These are phyloP conservation scores for Dendrolimus kikuchii DNA, from an alignment of 1,140 invertebrate genomes.

Conservation along the genomic window DNA sequence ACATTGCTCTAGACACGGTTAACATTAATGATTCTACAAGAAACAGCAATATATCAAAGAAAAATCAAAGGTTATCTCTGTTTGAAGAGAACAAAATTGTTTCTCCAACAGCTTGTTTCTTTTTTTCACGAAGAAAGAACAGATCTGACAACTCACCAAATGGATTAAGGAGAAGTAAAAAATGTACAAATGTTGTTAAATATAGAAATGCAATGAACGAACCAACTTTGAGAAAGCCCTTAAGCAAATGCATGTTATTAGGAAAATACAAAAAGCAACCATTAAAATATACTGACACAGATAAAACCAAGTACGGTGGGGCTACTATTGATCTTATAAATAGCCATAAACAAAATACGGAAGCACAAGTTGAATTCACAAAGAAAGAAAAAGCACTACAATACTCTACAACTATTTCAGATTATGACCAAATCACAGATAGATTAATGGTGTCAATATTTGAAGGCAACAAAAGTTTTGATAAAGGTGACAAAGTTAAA, in stretches of 20 bases:
- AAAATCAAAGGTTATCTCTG: too few species aligned
- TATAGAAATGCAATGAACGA: slow-evolving; percentile 43
- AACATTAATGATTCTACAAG: too few species aligned
- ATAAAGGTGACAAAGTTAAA: slow-evolving; percentile 17
- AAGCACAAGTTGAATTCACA: slow-evolving; percentile 7
- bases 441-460: slow-evolving; percentile 38
- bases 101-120: slow-evolving; percentile 13
- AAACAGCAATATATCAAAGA: too few species aligned
- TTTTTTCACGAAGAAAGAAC: slow-evolving; percentile 16
- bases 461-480: slow-evolving; percentile 18
- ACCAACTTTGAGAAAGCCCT: slow-evolving; percentile 32
- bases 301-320: background rate
- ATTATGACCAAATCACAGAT: slow-evolving; percentile 40
- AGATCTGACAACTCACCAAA: slow-evolving; percentile 10
- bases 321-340: background rate
- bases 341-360: slow-evolving; percentile 3
- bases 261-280: slow-evolving; percentile 25
- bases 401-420: slow-evolving; percentile 24
- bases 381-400: slow-evolving; percentile 13
- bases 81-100: slow-evolving; percentile 1
- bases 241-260: slow-evolving; percentile 39
- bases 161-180: slow-evolving; percentile 39
- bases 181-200: slow-evolving; percentile 54
- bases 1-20: too few species aligned
- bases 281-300: slow-evolving; percentile 1